Percentiles rank a stretch among this genome's conserved stretches.
These are phyloP conservation scores for Mirounga angustirostris DNA, from an alignment of 2,113 vertebrate species.

Conservation along the genomic window DNA sequence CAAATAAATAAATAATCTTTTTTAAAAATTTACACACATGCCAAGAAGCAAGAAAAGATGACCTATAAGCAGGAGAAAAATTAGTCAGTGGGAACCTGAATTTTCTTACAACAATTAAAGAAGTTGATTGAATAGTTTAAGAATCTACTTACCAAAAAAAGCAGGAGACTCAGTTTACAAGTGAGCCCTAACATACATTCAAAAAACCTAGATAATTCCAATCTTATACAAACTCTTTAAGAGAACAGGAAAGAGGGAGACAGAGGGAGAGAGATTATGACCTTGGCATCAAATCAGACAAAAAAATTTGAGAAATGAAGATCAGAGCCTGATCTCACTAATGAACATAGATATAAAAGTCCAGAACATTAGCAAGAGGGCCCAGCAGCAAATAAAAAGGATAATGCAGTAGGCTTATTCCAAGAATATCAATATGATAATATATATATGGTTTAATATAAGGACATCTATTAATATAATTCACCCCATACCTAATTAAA, in stretches of 20 bases:
- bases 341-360: not conserved
- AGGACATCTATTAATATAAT: not conserved
- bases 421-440: not conserved
- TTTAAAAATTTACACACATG: not conserved
- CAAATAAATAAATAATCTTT: not conserved
- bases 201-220: not conserved
- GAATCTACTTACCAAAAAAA: not conserved
- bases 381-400: not conserved
- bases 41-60: not conserved
- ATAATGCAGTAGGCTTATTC: no score
- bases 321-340: not conserved
- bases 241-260: not conserved
- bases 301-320: not conserved
- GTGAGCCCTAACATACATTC: not conserved
- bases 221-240: not conserved
- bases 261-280: not conserved
- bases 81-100: not conserved
- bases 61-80: not conserved
- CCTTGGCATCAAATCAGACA: not conserved
- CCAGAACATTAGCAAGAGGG: not conserved
- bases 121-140: not conserved
- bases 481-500: not conserved
- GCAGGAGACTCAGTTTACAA: not conserved
- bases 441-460: rapidly evolving
- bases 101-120: not conserved